Conservation (phyloP, 2,113 vertebrate genomes). For the Catharus fuscescens region DNA sequence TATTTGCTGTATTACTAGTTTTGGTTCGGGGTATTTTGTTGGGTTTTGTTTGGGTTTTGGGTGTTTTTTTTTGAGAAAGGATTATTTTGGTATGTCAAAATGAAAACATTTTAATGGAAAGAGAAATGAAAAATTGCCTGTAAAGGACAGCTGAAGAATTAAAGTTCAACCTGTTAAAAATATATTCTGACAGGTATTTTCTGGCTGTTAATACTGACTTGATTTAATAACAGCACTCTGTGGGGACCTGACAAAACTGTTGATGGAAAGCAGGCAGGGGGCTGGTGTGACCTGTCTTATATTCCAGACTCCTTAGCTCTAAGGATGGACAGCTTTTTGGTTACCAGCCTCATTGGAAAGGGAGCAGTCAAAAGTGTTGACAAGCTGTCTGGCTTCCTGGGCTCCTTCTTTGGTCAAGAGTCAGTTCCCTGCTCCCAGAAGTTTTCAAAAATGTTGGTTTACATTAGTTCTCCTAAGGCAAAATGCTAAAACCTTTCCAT, state of each 20-base stretch:
- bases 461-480: not conserved
- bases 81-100: not conserved
- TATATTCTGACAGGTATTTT: constrained; percentile 10
- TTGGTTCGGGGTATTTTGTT: not conserved
- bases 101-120: not conserved
- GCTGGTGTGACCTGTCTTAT: not conserved
- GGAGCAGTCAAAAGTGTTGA: not conserved
- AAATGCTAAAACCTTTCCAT: not conserved
- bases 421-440: not conserved
- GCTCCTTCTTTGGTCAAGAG: not conserved
- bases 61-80: not conserved
- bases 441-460: not conserved
- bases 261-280: not conserved
- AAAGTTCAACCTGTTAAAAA: constrained; percentile 26
- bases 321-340: not conserved
- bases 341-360: not conserved
- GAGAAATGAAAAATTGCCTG: not conserved
- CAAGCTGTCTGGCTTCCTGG: not conserved
- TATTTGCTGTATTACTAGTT: not conserved
- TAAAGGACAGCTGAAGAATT: constrained; percentile 18
- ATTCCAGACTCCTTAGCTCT: not conserved
- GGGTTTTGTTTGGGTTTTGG: not conserved
- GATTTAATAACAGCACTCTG: constrained; percentile 3
- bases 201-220: not conserved
- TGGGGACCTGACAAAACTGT: not conserved